Evolutionary conservation across 2,888 invertebrate genomes (phyloP).

Genomic region (Drosophila diplacantha): DNA sequence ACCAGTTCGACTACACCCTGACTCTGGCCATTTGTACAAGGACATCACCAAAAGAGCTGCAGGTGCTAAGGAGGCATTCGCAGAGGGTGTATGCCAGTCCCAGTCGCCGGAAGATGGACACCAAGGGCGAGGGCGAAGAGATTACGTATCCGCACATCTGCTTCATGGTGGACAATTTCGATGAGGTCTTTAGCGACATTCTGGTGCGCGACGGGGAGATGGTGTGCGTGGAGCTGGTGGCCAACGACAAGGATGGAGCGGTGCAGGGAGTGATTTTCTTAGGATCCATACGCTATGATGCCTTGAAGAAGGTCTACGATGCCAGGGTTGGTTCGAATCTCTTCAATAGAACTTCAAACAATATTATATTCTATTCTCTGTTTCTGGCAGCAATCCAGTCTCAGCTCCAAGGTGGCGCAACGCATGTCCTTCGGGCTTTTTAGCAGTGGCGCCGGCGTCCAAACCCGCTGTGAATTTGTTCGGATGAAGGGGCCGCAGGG

Average conservation of each 20-base stretch:
- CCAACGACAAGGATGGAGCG: slow-evolving; percentile 90
- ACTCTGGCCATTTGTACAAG: slow-evolving; percentile 98
- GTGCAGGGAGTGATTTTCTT: slow-evolving; percentile 97
- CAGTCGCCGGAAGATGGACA: slow-evolving; percentile 96
- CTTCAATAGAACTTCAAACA: rapidly evolving
- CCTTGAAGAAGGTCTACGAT: slow-evolving; percentile 97
- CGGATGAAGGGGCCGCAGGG: slow-evolving; percentile 98
- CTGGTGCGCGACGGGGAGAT: slow-evolving; percentile 98
- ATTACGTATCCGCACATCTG: slow-evolving; percentile 99
- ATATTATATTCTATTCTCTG: neutral
- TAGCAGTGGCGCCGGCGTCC: slow-evolving; percentile 84
- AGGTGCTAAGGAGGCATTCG: slow-evolving; percentile 94
- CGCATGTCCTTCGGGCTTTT: slow-evolving; percentile 96
- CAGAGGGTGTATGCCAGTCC: slow-evolving; percentile 98
- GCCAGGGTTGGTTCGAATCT: slow-evolving; percentile 85
- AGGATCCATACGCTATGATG: slow-evolving; percentile 98
- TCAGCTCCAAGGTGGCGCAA: slow-evolving; percentile 96
- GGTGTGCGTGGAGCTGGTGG: slow-evolving; percentile 98
- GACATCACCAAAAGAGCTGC: slow-evolving; percentile 97
- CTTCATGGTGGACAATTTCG: slow-evolving; percentile 99
- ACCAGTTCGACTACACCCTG: slow-evolving; percentile 98
- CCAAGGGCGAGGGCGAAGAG: slow-evolving; percentile 98
- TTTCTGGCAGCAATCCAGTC: slow-evolving; percentile 86
- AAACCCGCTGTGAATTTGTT: slow-evolving; percentile 95
- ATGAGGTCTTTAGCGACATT: slow-evolving; percentile 98